Percentiles rank a stretch among this genome's conserved stretches.
These are phyloP conservation scores for Diarsia mendica DNA, from an alignment of 2,888 invertebrate genomes.

Conservation along the genomic window DNA sequence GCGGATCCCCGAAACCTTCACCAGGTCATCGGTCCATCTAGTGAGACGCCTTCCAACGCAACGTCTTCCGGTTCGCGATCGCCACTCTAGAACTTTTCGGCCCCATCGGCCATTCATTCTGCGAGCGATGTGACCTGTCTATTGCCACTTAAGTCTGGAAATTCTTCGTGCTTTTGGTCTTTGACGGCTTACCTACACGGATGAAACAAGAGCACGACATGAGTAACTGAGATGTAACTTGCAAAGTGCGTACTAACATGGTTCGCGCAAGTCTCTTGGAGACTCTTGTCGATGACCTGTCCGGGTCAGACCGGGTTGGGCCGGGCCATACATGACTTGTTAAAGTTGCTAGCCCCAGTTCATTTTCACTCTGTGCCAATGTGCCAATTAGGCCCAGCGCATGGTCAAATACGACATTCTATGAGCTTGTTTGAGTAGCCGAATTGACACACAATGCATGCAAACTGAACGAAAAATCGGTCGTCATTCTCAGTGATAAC, in stretches of 20 bases:
- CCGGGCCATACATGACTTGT: background rate
- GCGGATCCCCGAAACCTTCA: too few relatives aligned
- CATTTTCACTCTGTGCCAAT: background rate
- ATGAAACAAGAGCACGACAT: fast-evolving
- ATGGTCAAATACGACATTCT: background rate
- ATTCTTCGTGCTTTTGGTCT: too few relatives aligned
- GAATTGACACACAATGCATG: background rate
- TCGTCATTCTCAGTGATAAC: fast-evolving
- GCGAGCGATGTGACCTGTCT: too few relatives aligned
- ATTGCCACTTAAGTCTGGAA: too few relatives aligned
- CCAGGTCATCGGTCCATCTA: too few relatives aligned
- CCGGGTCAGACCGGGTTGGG: too few relatives aligned
- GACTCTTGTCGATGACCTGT: background rate
- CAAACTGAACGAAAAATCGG: background rate
- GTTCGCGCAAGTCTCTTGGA: background rate
- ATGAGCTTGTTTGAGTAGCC: background rate
- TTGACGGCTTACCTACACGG: too few relatives aligned
- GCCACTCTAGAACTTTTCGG: too few relatives aligned
- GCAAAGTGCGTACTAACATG: background rate
- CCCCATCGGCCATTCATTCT: too few relatives aligned
- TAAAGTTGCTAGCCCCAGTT: background rate
- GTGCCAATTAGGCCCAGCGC: background rate
- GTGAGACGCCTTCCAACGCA: too few relatives aligned
- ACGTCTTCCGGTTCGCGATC: too few relatives aligned
- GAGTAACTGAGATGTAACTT: background rate